Evolutionary conservation across 2,888 invertebrate genomes (phyloP), one percentile per base, ranked within the genome.

Genomic region (Diaphora mendica): DNA sequence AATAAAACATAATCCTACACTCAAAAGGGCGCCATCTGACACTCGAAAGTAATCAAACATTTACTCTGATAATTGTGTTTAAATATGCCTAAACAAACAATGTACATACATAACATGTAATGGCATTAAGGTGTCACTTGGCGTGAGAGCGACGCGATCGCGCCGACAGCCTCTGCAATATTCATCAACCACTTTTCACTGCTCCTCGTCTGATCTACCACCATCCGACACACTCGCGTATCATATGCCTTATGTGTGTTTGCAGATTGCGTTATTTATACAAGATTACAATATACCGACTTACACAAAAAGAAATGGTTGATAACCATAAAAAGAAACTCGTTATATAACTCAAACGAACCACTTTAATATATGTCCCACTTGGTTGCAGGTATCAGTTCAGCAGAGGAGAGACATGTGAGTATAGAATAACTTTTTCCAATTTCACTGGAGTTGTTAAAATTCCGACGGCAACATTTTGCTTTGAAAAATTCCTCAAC

Each of bases 331-430:
- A 81, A 55, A 55, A 69, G 35, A 26, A 55, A 39, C 35, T 55
- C 77, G 76, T 66, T 48, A 82, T 73, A 68, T 74, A 71, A 77
- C 70, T 76, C 72, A 76, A 70, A 48, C 72, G 62, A 75, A 65
- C 42, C 69, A 71, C 69, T 74, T 59, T 83, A 84, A 79, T 69
- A 69, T 77, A 74, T 76, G 76, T 77, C 72, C 77, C 72, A 75
- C 79, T 87, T 89, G 86, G 89, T 93, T 90, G 75, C 95, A 95
- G 95, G 95, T 93, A 95, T 95, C 92, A 94, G 95, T 92, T 95
- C 95, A 85, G 95, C 95, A 85, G 95, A 95, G 89, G 95, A 95
- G 90, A 91, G 95, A 91, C 95, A 95, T 93, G 95, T 95, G 90
- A 95, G 95, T 95, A 93, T 86, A 87, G 86, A 85, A 89, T 86